Evolutionary conservation across 2,888 invertebrate species (phyloP).

Genomic region (Ctenicera cuprea): DNA sequence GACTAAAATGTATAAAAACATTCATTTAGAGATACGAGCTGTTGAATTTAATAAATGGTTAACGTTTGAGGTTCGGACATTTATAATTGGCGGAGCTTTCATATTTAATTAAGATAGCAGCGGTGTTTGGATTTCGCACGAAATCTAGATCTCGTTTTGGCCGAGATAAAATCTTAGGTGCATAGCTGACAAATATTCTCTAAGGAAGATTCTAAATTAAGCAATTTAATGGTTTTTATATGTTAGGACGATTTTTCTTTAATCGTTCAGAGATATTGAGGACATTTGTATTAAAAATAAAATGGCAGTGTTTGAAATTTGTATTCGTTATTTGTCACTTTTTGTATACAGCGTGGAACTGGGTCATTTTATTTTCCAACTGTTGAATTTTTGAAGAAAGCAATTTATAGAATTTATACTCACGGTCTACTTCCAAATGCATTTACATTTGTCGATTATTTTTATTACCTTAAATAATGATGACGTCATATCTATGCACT

Average conservation of each 20-base stretch:
- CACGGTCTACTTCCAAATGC: too few relatives aligned
- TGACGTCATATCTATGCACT: too few relatives aligned
- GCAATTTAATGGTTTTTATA: neutral
- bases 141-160: constrained; percentile 22
- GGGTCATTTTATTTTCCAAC: too few relatives aligned
- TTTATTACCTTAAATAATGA: too few relatives aligned
- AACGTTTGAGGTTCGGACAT: constrained; percentile 10
- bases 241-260: neutral
- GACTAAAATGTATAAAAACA: neutral
- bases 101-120: constrained; percentile 26
- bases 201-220: constrained; percentile 14
- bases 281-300: too few relatives aligned
- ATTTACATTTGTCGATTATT: too few relatives aligned
- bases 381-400: too few relatives aligned
- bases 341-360: too few relatives aligned
- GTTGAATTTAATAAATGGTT: constrained; percentile 8
- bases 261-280: neutral
- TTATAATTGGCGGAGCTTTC: constrained; percentile 26
- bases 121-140: constrained; percentile 1
- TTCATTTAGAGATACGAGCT: neutral
- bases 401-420: too few relatives aligned
- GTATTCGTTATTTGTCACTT: too few relatives aligned
- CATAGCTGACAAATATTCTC: constrained; percentile 7
- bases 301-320: too few relatives aligned
- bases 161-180: constrained; percentile 12